These are phyloP conservation scores for Oikopleura vanhoeffeni DNA, from an alignment of 23 tunicate genomes.

Conservation along the genomic window DNA sequence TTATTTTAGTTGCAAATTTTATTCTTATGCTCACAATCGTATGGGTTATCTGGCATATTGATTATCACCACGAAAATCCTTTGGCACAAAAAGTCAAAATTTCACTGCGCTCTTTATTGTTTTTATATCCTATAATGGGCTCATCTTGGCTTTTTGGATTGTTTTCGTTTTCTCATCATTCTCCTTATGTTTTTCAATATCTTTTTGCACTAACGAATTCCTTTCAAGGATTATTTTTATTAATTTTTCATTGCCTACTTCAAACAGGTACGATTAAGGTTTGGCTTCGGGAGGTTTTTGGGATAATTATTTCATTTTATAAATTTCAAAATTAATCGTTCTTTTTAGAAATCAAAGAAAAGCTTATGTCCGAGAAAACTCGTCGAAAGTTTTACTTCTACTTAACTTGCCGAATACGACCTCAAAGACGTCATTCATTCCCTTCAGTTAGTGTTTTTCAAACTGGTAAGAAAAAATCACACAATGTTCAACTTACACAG, in stretches of 20 bases:
- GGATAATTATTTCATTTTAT: not conserved
- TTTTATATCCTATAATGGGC: not conserved
- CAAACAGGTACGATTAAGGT: slow-evolving; percentile 11
- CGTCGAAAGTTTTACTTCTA: not conserved
- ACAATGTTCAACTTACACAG: too few relatives aligned
- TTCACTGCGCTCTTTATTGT: not conserved
- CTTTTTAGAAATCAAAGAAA: not conserved
- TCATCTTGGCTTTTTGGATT: slow-evolving; percentile 9
- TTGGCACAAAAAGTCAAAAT: not conserved
- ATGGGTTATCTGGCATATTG: not conserved
- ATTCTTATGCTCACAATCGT: not conserved
- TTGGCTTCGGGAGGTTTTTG: too few relatives aligned
- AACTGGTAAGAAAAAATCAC: not conserved
- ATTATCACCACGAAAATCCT: not conserved
- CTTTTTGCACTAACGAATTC: not conserved
- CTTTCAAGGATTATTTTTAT: not conserved
- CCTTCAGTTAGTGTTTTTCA: not conserved
- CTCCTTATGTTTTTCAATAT: not conserved
- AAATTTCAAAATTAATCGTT: not conserved
- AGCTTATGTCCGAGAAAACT: not conserved
- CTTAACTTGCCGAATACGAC: not conserved
- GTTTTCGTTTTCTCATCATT: not conserved
- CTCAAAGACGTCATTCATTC: not conserved
- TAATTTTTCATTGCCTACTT: not conserved
- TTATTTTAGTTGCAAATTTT: not conserved